A percentile compares a stretch with the other conserved stretches of the same genome.
Evolutionary conservation across 2,888 invertebrate species (phyloP).

Genomic region (Mythimna albipuncta): DNA sequence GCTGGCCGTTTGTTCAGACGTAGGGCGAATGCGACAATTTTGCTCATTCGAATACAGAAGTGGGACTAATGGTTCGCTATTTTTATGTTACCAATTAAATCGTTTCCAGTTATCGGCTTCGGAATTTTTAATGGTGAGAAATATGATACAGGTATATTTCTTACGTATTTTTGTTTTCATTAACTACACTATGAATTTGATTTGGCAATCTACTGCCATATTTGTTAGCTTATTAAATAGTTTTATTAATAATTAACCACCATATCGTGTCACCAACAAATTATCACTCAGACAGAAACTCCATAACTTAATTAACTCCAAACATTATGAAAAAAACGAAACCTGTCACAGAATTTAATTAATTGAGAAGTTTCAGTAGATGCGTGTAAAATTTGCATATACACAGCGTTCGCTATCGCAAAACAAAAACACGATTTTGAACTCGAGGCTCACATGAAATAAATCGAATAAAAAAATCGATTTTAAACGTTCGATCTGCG

Average conservation of each 20-base stretch:
- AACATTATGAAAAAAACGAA: slow-evolving; percentile 57
- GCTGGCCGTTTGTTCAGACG: slow-evolving; percentile 70
- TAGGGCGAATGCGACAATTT: slow-evolving; percentile 84
- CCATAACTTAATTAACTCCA: slow-evolving; percentile 56
- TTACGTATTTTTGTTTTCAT: neutral
- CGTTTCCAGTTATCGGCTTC: slow-evolving; percentile 58
- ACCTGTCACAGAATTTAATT: slow-evolving; percentile 76
- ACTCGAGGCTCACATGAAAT: slow-evolving; percentile 84
- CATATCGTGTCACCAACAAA: slow-evolving; percentile 36
- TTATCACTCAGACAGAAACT: slow-evolving; percentile 27
- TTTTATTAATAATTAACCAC: too few relatives aligned
- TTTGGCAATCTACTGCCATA: neutral
- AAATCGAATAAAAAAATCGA: slow-evolving; percentile 90
- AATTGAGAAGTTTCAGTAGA: slow-evolving; percentile 90
- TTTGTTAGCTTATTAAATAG: neutral
- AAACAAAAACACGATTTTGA: slow-evolving; percentile 85
- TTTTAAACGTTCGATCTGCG: slow-evolving; percentile 90
- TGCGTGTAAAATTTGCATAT: slow-evolving; percentile 90
- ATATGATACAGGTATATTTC: slow-evolving; percentile 6
- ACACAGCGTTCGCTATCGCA: slow-evolving; percentile 86
- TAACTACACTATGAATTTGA: too few relatives aligned
- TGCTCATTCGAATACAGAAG: slow-evolving; percentile 83
- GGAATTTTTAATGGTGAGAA: slow-evolving; percentile 20
- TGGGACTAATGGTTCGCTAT: slow-evolving; percentile 81
- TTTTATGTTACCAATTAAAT: slow-evolving; percentile 85